phyloP scores from a whole-genome alignment of 2,888 invertebrate genomes.

The Frankliniella intonsa region DNA sequence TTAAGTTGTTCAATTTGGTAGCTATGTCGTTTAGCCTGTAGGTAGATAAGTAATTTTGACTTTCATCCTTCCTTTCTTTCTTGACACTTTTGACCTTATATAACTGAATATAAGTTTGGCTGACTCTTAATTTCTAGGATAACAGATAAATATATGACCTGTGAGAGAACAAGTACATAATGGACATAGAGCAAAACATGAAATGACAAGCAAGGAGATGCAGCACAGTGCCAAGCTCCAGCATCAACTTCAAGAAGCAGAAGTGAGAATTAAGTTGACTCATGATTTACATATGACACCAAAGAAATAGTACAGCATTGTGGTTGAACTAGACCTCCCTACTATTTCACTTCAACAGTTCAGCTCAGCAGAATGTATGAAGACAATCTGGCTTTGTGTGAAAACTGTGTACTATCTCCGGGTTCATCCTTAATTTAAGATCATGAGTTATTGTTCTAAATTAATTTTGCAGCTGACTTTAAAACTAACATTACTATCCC shows the following conservation, averaged over 20 bases:
- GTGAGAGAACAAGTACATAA: neutral
- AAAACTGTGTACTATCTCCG: too few relatives aligned
- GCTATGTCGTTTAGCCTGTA: slow-evolving; percentile 31
- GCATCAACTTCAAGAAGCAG: neutral
- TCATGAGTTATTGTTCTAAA: too few relatives aligned
- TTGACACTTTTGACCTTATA: slow-evolving; percentile 41
- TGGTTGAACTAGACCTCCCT: neutral
- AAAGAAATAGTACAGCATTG: too few relatives aligned
- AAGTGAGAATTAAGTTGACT: neutral
- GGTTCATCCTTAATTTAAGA: too few relatives aligned
- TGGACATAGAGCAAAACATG: neutral
- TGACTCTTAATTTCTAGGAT: slow-evolving; percentile 32
- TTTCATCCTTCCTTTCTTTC: slow-evolving; percentile 8
- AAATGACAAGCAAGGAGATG: slow-evolving; percentile 15
- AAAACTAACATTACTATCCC: too few relatives aligned
- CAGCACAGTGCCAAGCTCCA: slow-evolving; percentile 24
- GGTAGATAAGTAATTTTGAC: neutral
- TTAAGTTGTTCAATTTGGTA: slow-evolving; percentile 49
- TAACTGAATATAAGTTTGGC: slow-evolving; percentile 33
- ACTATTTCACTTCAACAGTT: neutral
- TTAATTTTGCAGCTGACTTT: too few relatives aligned
- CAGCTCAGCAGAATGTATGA: neutral
- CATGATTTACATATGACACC: too few relatives aligned
- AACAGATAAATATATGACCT: slow-evolving; percentile 30
- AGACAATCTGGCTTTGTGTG: too few relatives aligned